A percentile compares a stretch with the other conserved stretches of the same genome.
Conservation (phyloP, 2,113 vertebrate species). For the Peromyscus polionotus region DNA sequence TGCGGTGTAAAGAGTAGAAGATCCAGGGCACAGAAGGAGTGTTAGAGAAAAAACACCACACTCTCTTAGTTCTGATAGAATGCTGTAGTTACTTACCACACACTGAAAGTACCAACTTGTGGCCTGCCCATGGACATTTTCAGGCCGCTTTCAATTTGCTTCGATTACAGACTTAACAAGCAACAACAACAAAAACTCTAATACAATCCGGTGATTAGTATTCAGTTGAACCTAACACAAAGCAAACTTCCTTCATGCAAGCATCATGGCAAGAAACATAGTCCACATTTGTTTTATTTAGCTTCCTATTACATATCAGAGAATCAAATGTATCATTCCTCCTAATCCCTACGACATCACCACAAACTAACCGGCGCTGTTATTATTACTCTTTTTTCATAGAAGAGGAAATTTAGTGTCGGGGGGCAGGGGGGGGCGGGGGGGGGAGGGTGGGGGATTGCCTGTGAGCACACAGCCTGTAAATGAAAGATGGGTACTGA, state of each 20-base stretch:
- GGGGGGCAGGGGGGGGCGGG: too few relatives aligned
- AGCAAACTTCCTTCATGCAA: conserved; percentile 4
- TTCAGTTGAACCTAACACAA: conserved; percentile 35
- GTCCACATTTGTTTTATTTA: not conserved
- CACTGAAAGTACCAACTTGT: not conserved
- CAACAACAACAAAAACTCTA: not conserved
- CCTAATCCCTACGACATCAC: not conserved
- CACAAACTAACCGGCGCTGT: not conserved
- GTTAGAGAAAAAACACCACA: not conserved
- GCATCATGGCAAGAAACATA: not conserved
- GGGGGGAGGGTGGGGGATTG: not conserved
- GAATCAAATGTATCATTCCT: conserved; percentile 25
- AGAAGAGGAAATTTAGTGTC: conserved; percentile 30
- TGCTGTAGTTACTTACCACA: not conserved
- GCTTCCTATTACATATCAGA: not conserved
- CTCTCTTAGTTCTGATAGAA: not conserved
- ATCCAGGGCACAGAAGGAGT: not conserved
- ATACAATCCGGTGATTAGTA: not conserved
- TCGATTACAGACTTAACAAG: not conserved
- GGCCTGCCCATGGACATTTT: not conserved
- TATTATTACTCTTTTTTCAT: not conserved
- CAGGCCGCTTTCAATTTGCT: conserved; percentile 39
- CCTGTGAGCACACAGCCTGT: not conserved
- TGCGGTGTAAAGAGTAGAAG: not conserved
- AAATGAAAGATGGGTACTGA: not conserved